phyloP scores from a whole-genome alignment of 2,797 vertebrate species.

The Rhinoraja longicauda region DNA sequence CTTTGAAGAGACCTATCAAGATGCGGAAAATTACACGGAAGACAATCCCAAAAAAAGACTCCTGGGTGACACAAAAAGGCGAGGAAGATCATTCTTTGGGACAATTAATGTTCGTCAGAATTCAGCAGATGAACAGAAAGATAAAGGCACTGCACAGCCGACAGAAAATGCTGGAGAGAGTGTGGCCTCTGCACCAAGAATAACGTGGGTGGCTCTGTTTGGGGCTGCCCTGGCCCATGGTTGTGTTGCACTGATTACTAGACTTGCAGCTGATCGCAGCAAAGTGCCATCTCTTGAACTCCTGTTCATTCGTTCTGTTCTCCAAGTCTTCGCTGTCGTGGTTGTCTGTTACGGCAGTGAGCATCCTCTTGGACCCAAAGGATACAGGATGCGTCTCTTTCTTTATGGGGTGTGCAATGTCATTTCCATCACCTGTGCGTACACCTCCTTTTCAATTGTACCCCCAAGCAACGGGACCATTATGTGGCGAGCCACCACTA shows the following conservation, averaged over 20 bases:
- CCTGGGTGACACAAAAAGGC: slow-evolving; percentile 64
- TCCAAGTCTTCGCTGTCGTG: slow-evolving; percentile 75
- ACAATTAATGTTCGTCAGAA: slow-evolving; percentile 66
- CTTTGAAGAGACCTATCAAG: slow-evolving; percentile 79
- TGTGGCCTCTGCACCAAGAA: slow-evolving; percentile 71
- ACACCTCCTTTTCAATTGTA: slow-evolving; percentile 83
- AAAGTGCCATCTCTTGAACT: slow-evolving; percentile 84
- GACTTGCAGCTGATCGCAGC: slow-evolving; percentile 78
- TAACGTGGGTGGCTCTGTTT: slow-evolving; percentile 82
- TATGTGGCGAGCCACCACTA: slow-evolving; percentile 90
- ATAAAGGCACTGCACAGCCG: slow-evolving; percentile 59
- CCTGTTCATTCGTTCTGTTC: slow-evolving; percentile 81
- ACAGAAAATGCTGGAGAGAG: slow-evolving; percentile 68
- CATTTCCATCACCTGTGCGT: slow-evolving; percentile 90
- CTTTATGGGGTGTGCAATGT: slow-evolving; percentile 86
- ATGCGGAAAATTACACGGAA: slow-evolving; percentile 75
- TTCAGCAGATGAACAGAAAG: slow-evolving; percentile 54
- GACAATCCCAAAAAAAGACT: slow-evolving; percentile 79
- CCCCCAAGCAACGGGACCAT: slow-evolving; percentile 80
- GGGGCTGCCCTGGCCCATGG: slow-evolving; percentile 83
- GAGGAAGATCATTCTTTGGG: slow-evolving; percentile 71
- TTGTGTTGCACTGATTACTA: slow-evolving; percentile 80
- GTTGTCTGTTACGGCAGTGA: slow-evolving; percentile 79
- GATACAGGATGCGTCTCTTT: slow-evolving; percentile 79
- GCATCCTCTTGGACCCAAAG: slow-evolving; percentile 80